These are phyloP conservation scores for Nysson spinosus DNA, from an alignment of 2,888 invertebrate species.

Conservation along the genomic window DNA sequence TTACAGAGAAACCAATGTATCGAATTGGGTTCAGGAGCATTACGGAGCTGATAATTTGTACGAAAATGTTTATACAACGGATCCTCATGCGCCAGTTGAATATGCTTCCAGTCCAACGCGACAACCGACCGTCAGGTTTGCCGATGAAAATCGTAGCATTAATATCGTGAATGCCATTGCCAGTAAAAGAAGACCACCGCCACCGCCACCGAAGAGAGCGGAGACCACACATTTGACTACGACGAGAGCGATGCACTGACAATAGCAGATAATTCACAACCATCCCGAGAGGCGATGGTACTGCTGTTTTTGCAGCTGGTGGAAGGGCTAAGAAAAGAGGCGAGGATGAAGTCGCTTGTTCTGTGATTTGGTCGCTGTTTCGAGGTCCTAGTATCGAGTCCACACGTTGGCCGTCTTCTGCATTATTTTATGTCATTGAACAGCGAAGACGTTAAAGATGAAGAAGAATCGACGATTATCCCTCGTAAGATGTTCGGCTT, in stretches of 20 bases:
- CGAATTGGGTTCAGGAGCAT: conserved; percentile 94
- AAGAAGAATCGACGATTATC: conserved; percentile 18
- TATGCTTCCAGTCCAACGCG: conserved; percentile 75
- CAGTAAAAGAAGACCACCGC: conserved; percentile 87
- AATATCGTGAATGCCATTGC: conserved; percentile 73
- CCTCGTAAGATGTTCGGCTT: conserved; percentile 13
- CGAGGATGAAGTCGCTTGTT: conserved; percentile 25
- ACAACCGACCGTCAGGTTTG: conserved; percentile 66
- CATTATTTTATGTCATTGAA: conserved; percentile 1
- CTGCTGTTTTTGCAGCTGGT: conserved; percentile 72
- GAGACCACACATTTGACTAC: conserved; percentile 90
- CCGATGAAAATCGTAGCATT: conserved; percentile 73
- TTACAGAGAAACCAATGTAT: conserved; percentile 90
- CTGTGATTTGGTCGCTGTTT: conserved; percentile 33
- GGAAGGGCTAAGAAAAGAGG: conserved; percentile 65
- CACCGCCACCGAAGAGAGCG: conserved; percentile 93
- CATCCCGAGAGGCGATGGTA: conserved; percentile 70
- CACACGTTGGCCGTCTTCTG: conserved; percentile 16
- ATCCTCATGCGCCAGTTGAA: conserved; percentile 77
- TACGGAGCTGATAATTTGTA: conserved; percentile 87
- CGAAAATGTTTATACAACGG: conserved; percentile 84
- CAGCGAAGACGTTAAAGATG: background rate
- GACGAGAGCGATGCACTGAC: conserved; percentile 78
- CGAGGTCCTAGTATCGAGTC: conserved; percentile 33
- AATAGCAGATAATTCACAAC: conserved; percentile 73